Conservation (phyloP, 2,888 invertebrate species). For the Polylopha cassiicola region DNA sequence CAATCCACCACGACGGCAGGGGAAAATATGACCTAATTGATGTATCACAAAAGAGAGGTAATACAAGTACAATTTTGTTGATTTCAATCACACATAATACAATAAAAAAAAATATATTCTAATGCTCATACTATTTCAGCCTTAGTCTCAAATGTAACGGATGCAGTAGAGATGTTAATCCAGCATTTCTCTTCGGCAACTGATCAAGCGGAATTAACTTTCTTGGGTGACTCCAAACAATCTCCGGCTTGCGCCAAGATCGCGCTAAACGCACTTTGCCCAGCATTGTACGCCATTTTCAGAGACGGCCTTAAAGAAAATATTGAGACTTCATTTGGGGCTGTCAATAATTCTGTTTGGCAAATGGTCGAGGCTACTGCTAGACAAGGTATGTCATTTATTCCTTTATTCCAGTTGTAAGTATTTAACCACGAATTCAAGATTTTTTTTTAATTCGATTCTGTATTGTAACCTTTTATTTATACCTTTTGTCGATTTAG, state of each 20-base stretch:
- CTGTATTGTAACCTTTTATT: too few relatives aligned
- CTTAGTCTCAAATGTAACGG: slow-evolving; percentile 83
- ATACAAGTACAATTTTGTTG: slow-evolving; percentile 1
- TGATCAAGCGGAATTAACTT: slow-evolving; percentile 78
- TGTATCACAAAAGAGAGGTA: slow-evolving; percentile 80
- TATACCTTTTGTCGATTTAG: slow-evolving; percentile 41
- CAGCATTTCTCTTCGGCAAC: slow-evolving; percentile 83
- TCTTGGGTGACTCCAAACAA: slow-evolving; percentile 76
- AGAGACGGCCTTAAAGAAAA: slow-evolving; percentile 90
- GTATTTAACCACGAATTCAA: too few relatives aligned
- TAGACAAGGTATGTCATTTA: slow-evolving; percentile 81
- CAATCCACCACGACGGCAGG: slow-evolving; percentile 58
- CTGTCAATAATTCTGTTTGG: slow-evolving; percentile 92
- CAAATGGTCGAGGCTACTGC: slow-evolving; percentile 92
- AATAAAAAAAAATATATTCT: slow-evolving; percentile 6
- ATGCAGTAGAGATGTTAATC: slow-evolving; percentile 85
- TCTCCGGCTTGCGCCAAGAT: slow-evolving; percentile 84
- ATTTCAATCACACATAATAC: neutral
- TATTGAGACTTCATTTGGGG: slow-evolving; percentile 90
- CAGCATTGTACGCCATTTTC: slow-evolving; percentile 89
- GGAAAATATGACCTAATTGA: slow-evolving; percentile 69
- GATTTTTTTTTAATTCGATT: too few relatives aligned
- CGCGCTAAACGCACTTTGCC: slow-evolving; percentile 86
- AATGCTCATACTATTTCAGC: slow-evolving; percentile 59
- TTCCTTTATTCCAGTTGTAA: too few relatives aligned